Percentiles rank a stretch among this genome's conserved stretches.
phyloP scores from a whole-genome alignment of 2,797 vertebrate genomes.

The Euphonia xanthogaster region DNA sequence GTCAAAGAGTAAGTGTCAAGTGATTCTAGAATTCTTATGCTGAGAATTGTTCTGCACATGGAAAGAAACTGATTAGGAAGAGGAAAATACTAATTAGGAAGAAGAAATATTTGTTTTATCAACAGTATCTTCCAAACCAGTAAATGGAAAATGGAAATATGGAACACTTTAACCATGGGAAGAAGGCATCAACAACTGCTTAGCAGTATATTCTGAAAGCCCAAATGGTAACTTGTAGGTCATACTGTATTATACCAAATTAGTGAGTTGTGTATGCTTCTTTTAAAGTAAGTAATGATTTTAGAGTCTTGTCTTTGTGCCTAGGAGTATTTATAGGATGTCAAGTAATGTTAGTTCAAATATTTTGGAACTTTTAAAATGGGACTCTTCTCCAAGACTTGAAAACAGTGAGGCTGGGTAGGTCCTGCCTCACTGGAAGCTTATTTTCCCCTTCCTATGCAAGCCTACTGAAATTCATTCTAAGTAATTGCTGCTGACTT shows the following conservation, averaged over 20 bases:
- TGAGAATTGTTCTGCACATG: neutral
- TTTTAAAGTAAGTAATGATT: neutral
- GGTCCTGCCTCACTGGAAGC: neutral
- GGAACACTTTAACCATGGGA: neutral
- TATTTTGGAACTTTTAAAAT: neutral
- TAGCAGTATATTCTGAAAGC: neutral
- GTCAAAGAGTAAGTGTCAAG: conserved; percentile 93
- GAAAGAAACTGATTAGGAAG: neutral
- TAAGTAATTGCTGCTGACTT: neutral
- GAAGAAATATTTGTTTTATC: neutral
- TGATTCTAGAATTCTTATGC: neutral
- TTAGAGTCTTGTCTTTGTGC: neutral
- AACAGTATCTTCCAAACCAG: neutral
- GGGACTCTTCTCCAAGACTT: neutral
- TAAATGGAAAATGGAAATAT: neutral
- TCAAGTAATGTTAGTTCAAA: neutral
- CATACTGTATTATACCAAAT: neutral
- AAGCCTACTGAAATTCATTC: neutral
- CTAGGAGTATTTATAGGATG: neutral
- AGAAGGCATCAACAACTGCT: neutral
- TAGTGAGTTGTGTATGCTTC: neutral
- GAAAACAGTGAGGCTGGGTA: neutral
- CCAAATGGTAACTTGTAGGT: neutral
- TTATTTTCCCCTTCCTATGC: neutral
- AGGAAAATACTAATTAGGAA: neutral